These are phyloP conservation scores for Poeciliopsis paucimaculata DNA, from an alignment of 2,797 vertebrate species.

Conservation along the genomic window DNA sequence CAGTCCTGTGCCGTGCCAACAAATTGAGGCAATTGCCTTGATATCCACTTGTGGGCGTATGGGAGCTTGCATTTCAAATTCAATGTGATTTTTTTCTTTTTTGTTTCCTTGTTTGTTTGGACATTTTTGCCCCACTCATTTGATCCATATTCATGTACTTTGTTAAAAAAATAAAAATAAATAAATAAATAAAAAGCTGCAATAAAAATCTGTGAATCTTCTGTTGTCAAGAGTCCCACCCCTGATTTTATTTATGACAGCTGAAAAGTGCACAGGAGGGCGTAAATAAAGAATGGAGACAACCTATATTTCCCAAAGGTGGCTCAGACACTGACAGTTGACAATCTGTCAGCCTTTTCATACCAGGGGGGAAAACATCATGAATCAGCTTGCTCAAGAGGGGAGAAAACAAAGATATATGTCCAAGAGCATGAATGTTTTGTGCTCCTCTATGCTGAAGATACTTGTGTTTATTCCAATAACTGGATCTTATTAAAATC, in stretches of 20 bases:
- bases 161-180: conserved; percentile 10
- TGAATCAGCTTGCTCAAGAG: conserved; percentile 35
- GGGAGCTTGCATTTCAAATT: conserved; percentile 41
- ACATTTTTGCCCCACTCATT: conserved; percentile 16
- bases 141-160: conserved; percentile 2
- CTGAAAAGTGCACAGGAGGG: conserved; percentile 25
- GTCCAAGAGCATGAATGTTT: background rate
- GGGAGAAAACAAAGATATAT: conserved; percentile 19
- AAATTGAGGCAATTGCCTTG: conserved; percentile 56
- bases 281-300: conserved; percentile 56
- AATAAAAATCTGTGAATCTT: conserved; percentile 21
- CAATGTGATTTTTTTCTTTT: background rate
- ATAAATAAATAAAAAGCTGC: too few relatives aligned
- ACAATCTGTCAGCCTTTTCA: conserved; percentile 56
- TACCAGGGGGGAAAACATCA: conserved; percentile 44
- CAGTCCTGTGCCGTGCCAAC: conserved; percentile 50
- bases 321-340: conserved; percentile 42
- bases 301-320: conserved; percentile 55
- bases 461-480: conserved; percentile 32
- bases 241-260: conserved; percentile 45
- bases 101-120: background rate
- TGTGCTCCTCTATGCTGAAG: conserved; percentile 9
- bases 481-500: conserved; percentile 2
- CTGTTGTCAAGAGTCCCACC: conserved; percentile 29
- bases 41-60: conserved; percentile 45